These are phyloP conservation scores for Chrysina gloriosa DNA, from an alignment of 2,888 invertebrate species.

Conservation along the genomic window DNA sequence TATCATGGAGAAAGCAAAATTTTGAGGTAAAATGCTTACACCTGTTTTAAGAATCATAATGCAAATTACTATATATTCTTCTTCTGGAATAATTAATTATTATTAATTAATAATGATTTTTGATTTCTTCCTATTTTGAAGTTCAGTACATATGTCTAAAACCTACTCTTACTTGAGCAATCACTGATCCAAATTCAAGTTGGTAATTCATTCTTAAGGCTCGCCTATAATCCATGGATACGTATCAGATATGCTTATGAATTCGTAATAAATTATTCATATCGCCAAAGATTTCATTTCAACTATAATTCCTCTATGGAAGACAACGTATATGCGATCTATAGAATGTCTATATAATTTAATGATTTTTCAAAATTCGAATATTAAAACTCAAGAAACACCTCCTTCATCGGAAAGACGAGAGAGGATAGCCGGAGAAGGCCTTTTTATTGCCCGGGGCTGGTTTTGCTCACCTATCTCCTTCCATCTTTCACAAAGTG, in stretches of 20 bases:
- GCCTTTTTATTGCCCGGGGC: conserved; percentile 28
- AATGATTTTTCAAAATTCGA: conserved; percentile 32
- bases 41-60: too few relatives aligned
- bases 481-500: conserved; percentile 39
- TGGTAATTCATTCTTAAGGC: not conserved
- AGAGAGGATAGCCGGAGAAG: conserved; percentile 13
- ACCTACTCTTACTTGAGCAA: not conserved
- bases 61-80: too few relatives aligned
- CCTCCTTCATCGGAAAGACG: conserved; percentile 21
- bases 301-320: conserved; percentile 4
- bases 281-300: not conserved
- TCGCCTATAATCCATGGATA: not conserved
- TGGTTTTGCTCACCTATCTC: conserved; percentile 33
- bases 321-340: not conserved
- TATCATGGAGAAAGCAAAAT: too few relatives aligned
- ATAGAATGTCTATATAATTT: conserved; percentile 25
- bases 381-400: conserved; percentile 34
- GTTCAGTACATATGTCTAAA: too few relatives aligned
- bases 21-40: too few relatives aligned
- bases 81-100: too few relatives aligned
- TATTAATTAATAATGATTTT: too few relatives aligned
- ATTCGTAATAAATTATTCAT: conserved; percentile 11
- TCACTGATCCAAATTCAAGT: not conserved
- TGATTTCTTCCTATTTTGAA: too few relatives aligned
- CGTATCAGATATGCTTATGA: not conserved